Conservation (phyloP, 64 coral and sea anemone species). For the Actinia equina region DNA sequence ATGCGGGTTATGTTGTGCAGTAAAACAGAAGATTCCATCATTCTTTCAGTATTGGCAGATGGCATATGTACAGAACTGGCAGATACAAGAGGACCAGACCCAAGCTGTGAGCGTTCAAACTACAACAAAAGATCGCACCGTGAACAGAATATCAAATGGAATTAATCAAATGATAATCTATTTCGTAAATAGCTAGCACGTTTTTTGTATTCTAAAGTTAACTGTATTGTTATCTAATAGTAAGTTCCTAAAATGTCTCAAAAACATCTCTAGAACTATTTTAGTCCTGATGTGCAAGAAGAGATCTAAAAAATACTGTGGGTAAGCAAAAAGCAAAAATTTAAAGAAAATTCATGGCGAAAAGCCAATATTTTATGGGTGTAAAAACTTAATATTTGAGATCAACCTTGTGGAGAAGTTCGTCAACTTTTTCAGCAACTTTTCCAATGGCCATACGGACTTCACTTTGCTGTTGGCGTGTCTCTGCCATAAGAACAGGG, state of each 20-base stretch:
- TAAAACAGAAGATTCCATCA: slow-evolving; percentile 85
- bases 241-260: too few species aligned
- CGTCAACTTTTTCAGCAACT: slow-evolving; percentile 90
- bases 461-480: slow-evolving; percentile 91
- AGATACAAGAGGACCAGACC: slow-evolving; percentile 7
- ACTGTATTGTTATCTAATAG: too few species aligned
- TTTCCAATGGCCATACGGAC: slow-evolving; percentile 84
- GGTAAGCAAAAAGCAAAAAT: too few species aligned
- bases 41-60: not conserved
- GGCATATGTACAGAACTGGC: not conserved
- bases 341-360: too few species aligned
- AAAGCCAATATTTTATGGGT: not conserved
- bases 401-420: slow-evolving; percentile 81
- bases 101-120: not conserved
- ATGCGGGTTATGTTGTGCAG: slow-evolving; percentile 85
- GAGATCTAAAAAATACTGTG: too few species aligned
- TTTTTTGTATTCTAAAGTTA: too few species aligned
- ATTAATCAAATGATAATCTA: not conserved
- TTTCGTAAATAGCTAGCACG: too few species aligned
- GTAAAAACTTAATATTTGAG: not conserved
- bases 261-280: too few species aligned
- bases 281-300: too few species aligned
- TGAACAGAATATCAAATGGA: not conserved
- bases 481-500: slow-evolving; percentile 97
- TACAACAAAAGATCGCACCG: not conserved